A percentile compares a stretch with the other conserved stretches of the same genome.
Evolutionary conservation across 2,888 invertebrate species (phyloP).

Genomic region (Heteropelma amictum): DNA sequence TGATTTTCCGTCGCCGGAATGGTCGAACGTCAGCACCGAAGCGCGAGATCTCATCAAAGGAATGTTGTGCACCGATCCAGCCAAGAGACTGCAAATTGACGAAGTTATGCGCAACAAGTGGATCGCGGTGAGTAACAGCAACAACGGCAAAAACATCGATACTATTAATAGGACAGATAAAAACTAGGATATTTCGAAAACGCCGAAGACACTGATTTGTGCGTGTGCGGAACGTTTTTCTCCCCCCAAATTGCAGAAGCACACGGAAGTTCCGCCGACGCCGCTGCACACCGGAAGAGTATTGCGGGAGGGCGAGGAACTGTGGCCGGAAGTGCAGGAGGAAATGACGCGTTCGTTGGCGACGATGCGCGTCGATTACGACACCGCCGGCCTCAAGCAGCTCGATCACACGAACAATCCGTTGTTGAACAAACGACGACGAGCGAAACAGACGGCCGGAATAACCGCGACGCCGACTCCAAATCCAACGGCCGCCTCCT

Average conservation of each 20-base stretch:
- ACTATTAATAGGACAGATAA: background rate
- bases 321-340: constrained; percentile 98
- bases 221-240: background rate
- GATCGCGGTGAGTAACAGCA: constrained; percentile 86
- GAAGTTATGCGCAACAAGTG: constrained; percentile 93
- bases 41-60: constrained; percentile 97
- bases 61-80: constrained; percentile 96
- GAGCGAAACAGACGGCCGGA: constrained; percentile 61
- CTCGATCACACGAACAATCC: constrained; percentile 96
- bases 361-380: constrained; percentile 99
- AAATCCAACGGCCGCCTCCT: constrained; percentile 70
- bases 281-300: constrained; percentile 94
- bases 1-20: constrained; percentile 97
- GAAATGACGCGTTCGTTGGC: constrained; percentile 99
- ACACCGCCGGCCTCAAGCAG: constrained; percentile 92
- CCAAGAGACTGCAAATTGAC: constrained; percentile 92
- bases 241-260: constrained; percentile 78
- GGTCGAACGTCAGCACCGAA: constrained; percentile 95
- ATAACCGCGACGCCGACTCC: constrained; percentile 55
- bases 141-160: background rate
- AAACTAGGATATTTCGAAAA: background rate
- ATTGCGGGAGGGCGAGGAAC: constrained; percentile 93
- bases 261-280: constrained; percentile 95
- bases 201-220: no score
- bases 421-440: constrained; percentile 88